phyloP scores from a whole-genome alignment of 2,113 vertebrate genomes.

The Apeltes quadracus region DNA sequence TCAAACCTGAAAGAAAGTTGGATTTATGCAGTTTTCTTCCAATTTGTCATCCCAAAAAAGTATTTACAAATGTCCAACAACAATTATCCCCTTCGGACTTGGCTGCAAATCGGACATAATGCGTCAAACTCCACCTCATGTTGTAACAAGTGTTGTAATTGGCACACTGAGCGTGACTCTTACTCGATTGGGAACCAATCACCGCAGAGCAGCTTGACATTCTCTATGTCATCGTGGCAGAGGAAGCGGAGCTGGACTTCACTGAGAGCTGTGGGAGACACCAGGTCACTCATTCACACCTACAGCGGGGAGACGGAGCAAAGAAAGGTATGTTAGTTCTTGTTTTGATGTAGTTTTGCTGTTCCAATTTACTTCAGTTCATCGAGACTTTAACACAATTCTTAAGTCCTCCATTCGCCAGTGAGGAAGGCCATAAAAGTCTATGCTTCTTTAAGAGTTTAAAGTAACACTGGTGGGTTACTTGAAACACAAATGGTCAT shows the following conservation, averaged over 20 bases:
- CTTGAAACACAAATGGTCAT: neutral
- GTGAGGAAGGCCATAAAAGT: neutral
- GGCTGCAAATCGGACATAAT: neutral
- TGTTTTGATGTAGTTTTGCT: neutral
- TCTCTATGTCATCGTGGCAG: constrained; percentile 99
- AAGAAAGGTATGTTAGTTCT: neutral
- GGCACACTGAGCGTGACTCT: neutral
- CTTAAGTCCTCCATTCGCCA: neutral
- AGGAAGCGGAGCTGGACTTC: constrained; percentile 97
- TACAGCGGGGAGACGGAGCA: constrained; percentile 59
- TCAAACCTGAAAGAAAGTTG: neutral
- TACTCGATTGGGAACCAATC: constrained; percentile 99
- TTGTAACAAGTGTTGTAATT: no score
- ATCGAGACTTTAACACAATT: neutral
- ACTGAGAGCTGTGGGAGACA: constrained; percentile 90
- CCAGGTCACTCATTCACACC: constrained; percentile 99
- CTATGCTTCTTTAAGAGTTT: neutral
- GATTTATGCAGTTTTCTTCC: neutral
- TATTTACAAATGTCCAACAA: neutral
- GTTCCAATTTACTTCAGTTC: neutral
- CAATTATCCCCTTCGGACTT: neutral
- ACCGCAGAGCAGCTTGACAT: constrained; percentile 93
- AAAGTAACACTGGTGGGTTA: neutral
- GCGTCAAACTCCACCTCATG: neutral
- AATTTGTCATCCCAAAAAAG: neutral